Base-by-base conservation (phyloP, 2,113 vertebrate species). In the Amblyornis subalaris region DNA sequence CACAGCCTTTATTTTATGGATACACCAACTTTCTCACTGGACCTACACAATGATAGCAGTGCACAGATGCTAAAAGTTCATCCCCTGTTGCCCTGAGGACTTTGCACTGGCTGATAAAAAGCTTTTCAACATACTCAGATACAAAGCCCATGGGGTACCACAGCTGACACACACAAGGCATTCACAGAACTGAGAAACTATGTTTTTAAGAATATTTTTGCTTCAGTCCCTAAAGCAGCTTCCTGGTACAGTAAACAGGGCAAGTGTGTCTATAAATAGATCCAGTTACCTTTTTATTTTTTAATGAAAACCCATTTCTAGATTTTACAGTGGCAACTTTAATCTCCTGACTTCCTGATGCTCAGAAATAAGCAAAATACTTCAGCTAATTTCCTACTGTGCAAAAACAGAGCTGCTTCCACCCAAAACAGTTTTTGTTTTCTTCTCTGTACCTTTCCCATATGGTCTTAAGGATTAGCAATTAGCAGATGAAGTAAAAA, bases 111-210 rank as follows among this genome's bases (percentile, higher is more conserved):
- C 31, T 42, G 36, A 55, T 21, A 45, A 72, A 85, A 92, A 47
- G 19, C 36, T 65, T 79, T 72, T 60, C 71, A 67, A 60, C 36
- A 38, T 6, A 31, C 35, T 53, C 53, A 18, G 66, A 82, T 20
- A 40, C 1, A 7, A 0, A 0, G 33, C 24, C 57, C 1, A 7
- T 4, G 25, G 26, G 47, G 0, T 50, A 45, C 38, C 36, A 42
- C 44, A 65, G 82, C 31, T 45, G 54, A 85, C 40, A 79, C 17
- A 40, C 4, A 3, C 33, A 67, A 51, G 23, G 45, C 23, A 16
- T 48, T 45, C 53, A 44, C 31, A 40, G 44, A 80, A 74, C 51
- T 21, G 25, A 85, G 61, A 83, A 90, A 69, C 2, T 2, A 21
- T 5, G 12, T 60, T 80, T 83, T 69, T 4, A 54, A 61, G n/a